Conservation (phyloP, 2,113 vertebrate genomes). For the Camelus dromedarius region DNA sequence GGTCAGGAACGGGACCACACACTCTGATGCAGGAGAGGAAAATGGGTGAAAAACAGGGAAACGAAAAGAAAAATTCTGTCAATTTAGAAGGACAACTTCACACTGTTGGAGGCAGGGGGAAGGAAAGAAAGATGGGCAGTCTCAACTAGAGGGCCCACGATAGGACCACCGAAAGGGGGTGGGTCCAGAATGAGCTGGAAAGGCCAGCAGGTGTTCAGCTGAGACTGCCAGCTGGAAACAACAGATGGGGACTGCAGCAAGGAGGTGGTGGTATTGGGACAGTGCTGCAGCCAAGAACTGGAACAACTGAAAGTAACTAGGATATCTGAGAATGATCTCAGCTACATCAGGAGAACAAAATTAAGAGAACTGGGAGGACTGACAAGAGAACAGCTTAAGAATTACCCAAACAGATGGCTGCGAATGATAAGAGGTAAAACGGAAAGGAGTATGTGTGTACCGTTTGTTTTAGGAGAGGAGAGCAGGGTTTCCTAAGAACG, state of each 20-base stretch:
- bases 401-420: not conserved
- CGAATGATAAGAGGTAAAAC: slow-evolving; percentile 9
- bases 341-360: not conserved
- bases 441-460: not conserved
- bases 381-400: not conserved
- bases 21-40: slow-evolving; percentile 82
- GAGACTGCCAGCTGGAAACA: slow-evolving; percentile 49
- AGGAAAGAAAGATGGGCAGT: not conserved
- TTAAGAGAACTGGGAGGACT: not conserved
- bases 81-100: not conserved
- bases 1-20: slow-evolving; percentile 90
- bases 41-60: not conserved
- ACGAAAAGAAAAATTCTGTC: not conserved
- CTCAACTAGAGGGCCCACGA: not conserved
- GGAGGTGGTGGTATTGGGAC: not conserved
- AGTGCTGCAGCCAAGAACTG: not conserved
- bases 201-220: slow-evolving; percentile 14
- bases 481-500: not conserved
- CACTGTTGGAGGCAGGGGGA: not conserved
- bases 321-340: not conserved
- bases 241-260: slow-evolving; percentile 1
- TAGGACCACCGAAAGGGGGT: not conserved
- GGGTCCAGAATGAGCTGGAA: not conserved
- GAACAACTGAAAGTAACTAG: not conserved
- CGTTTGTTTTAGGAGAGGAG: not conserved